Base-by-base conservation (phyloP, 1,140 invertebrate species). In the Aphaenogaster ashmeadi region DNA sequence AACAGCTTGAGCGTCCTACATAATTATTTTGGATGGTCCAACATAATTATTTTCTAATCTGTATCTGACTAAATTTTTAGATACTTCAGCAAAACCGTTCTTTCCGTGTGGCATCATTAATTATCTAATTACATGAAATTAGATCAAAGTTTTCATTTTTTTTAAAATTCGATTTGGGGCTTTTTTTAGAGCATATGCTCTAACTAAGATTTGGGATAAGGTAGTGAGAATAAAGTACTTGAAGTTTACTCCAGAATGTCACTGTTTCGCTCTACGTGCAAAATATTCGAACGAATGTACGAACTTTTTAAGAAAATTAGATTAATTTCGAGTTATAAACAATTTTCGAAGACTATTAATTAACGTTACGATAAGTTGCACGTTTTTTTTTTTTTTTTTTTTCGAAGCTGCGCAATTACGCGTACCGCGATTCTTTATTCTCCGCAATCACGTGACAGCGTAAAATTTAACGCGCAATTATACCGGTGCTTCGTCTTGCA, bases 391-490 rank as follows among this genome's bases (percentile, higher is more conserved):
- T 21, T 7, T 15, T 44, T 44, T 13, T 13, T 66, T 64, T 33
- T 11, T 0, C 9, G 7, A 44, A 27, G 13, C 11, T 9, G 11
- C 0, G 21, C 36, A 38, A n/a, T 56, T 75, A 56, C 27, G 6
- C 1, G 36, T 21, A 60, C 15, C 9, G 27, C 9, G 4, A 13
- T 79, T 41, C 9, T 38, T 21, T 15, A 38, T 66, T 38, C 7
- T 18, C 67, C 36, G 33, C 11, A 38, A 80, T 67, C 33, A 44
- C 50, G 41, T 62, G 56, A 44, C 74, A 60, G 21, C 47, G 36
- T 52, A 54, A 54, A 56, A 71, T 71, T 69, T 27, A 41, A 71
- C 79, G n/a, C 44, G 33, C 33, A 52, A 67, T 36, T 80, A 38
- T 33, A 71, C 21, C 47, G 64, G 27, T 44, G 33, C 11, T 38